A percentile compares a stretch with the other conserved stretches of the same genome.
These are phyloP conservation scores for Pantelozetes paolii DNA, from an alignment of 2,888 invertebrate species.

Conservation along the genomic window DNA sequence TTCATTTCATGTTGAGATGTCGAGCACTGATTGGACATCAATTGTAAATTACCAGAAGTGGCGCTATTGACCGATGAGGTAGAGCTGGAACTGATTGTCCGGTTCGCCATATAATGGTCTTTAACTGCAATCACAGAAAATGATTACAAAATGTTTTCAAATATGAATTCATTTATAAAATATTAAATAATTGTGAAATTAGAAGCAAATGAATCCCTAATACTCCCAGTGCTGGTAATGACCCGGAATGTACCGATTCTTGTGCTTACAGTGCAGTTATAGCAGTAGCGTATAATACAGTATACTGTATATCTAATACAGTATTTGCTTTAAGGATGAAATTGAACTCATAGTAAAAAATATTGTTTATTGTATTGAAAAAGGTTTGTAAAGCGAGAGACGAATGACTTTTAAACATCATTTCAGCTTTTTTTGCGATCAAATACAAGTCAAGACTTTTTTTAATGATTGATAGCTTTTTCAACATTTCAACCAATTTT, in stretches of 20 bases:
- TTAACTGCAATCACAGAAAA: background rate
- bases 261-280: no score
- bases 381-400: background rate
- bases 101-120: constrained; percentile 18
- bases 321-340: no score
- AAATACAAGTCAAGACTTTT: constrained; percentile 25
- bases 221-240: no score
- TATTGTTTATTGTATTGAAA: constrained; percentile 1
- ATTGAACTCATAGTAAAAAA: constrained; percentile 2
- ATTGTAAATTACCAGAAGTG: constrained; percentile 27
- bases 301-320: no score
- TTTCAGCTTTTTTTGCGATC: constrained; percentile 16
- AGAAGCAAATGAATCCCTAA: no score
- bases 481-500: constrained; percentile 24
- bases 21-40: constrained; percentile 23
- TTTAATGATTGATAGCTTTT: constrained; percentile 29
- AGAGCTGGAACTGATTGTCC: constrained; percentile 32
- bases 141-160: no score
- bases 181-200: no score
- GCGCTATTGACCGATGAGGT: constrained; percentile 34
- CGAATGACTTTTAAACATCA: background rate
- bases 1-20: constrained; percentile 23
- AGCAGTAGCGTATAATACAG: no score
- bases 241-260: no score
- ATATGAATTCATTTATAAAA: no score